A percentile compares a stretch with the other conserved stretches of the same genome.
Conservation (phyloP, 2,113 vertebrate genomes). For the Himantopus leucocephalus region DNA sequence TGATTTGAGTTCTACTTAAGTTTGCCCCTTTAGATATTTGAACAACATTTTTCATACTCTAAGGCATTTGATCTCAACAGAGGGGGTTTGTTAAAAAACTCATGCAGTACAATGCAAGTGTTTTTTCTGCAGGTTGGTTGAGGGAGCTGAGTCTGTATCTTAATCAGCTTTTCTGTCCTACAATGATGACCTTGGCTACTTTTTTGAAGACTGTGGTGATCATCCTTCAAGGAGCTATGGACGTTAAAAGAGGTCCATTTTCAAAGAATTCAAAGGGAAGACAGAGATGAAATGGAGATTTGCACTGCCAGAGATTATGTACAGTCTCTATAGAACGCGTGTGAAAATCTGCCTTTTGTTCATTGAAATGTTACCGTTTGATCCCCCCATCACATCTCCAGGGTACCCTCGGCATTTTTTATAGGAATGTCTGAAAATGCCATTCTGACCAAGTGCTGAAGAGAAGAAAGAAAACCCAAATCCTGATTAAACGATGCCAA, state of each 20-base stretch:
- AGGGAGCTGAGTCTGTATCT: neutral
- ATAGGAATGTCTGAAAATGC: neutral
- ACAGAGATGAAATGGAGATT: neutral
- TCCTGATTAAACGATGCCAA: neutral
- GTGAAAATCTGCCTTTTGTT: neutral
- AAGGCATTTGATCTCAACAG: neutral
- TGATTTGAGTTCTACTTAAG: neutral
- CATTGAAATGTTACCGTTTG: neutral
- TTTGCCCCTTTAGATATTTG: neutral
- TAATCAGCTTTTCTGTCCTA: neutral
- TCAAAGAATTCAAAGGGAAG: neutral
- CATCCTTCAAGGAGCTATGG: neutral
- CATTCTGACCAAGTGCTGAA: neutral
- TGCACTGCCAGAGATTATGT: neutral
- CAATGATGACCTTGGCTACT: neutral
- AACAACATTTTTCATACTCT: neutral
- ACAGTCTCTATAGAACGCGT: rapidly evolving
- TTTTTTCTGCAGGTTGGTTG: neutral
- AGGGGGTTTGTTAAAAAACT: neutral
- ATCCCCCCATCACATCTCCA: neutral
- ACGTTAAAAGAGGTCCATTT: neutral
- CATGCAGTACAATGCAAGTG: too few relatives aligned
- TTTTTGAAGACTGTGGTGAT: neutral
- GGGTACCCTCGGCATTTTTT: neutral
- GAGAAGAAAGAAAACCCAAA: neutral